phyloP scores from a whole-genome alignment of 2,888 invertebrate genomes.

The Drosophila pseudotakahashii region DNA sequence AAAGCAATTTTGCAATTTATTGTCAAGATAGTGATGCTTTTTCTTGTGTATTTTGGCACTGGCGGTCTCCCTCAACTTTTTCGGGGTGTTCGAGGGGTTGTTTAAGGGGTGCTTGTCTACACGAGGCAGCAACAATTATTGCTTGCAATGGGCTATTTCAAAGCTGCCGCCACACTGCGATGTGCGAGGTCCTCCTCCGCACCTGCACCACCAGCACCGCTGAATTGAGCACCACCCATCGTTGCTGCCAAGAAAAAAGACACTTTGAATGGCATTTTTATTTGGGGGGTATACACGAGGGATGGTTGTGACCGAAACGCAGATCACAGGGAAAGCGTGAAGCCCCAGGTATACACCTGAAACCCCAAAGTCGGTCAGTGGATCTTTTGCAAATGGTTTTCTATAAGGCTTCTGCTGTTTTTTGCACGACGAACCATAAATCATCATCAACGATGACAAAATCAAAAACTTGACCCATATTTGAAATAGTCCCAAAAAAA shows the following conservation, averaged over 20 bases:
- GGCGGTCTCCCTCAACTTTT: conserved; percentile 23
- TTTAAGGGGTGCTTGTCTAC: conserved; percentile 13
- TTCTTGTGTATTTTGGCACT: conserved; percentile 39
- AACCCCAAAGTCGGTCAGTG: conserved; percentile 34
- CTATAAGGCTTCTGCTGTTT: background rate
- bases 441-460: conserved; percentile 13
- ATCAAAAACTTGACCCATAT: conserved; percentile 21
- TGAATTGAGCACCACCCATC: conserved; percentile 6
- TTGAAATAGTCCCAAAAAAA: background rate
- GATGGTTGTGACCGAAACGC: conserved; percentile 6
- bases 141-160: conserved; percentile 76
- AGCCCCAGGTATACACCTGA: conserved; percentile 1
- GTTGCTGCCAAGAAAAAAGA: conserved; percentile 32
- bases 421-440: conserved; percentile 27
- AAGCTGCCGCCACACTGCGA: conserved; percentile 34
- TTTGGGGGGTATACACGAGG: background rate
- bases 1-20: conserved; percentile 79
- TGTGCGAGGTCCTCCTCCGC: conserved; percentile 37
- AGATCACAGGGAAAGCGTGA: conserved; percentile 26
- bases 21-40: conserved; percentile 69
- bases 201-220: conserved; percentile 19
- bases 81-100: conserved; percentile 4
- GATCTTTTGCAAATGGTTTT: conserved; percentile 27
- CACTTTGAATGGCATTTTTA: conserved; percentile 33
- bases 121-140: conserved; percentile 79